A percentile compares a stretch with the other conserved stretches of the same genome.
Evolutionary conservation across 2,113 vertebrate species (phyloP).

Genomic region (Thermophis baileyi): DNA sequence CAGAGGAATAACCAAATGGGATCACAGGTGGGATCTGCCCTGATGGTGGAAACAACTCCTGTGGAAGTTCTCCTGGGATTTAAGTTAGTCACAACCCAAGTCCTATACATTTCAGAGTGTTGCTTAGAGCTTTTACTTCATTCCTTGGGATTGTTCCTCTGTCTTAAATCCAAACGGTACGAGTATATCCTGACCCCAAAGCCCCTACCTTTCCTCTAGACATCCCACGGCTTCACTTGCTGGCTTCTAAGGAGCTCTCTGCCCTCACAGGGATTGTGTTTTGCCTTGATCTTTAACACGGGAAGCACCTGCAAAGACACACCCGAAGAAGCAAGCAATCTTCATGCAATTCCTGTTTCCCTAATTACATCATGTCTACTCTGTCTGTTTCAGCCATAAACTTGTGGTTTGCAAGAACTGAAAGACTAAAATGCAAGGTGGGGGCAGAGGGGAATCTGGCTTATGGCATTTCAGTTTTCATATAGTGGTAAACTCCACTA

Average conservation of each 20-base stretch:
- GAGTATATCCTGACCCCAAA: background rate
- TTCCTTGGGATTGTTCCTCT: background rate
- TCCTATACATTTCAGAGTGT: background rate
- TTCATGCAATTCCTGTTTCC: background rate
- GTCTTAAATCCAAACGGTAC: background rate
- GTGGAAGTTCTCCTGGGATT: background rate
- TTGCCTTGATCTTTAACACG: background rate
- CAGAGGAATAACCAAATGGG: background rate
- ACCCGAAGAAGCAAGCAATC: background rate
- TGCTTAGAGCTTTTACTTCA: background rate
- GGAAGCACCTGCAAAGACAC: background rate
- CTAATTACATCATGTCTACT: background rate
- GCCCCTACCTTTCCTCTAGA: background rate
- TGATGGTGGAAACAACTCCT: background rate
- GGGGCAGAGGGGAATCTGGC: background rate
- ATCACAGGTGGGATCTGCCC: background rate
- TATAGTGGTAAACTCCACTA: conserved; percentile 13
- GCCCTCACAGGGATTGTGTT: background rate
- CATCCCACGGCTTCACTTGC: background rate
- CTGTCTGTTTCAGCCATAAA: background rate
- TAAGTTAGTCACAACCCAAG: background rate
- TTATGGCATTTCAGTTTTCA: background rate
- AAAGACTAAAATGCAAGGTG: background rate
- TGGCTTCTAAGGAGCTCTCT: background rate
- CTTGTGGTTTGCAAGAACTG: background rate